A percentile compares a stretch with the other conserved stretches of the same genome.
Evolutionary conservation across 2,888 invertebrate species (phyloP).

Genomic region (Ditylenchus weischeri): DNA sequence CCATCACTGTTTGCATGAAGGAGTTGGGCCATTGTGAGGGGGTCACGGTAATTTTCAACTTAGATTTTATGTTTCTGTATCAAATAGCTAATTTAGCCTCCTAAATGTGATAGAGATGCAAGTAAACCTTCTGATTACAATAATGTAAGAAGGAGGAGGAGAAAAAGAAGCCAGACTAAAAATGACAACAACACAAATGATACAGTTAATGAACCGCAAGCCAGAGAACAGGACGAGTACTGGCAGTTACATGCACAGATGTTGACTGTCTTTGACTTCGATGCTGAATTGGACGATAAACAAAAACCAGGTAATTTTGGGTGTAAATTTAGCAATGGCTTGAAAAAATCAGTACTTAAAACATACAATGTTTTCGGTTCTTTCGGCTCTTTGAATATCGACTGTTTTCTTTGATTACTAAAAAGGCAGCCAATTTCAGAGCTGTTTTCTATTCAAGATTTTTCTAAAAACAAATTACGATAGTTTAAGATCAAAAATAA

Average conservation of each 20-base stretch:
- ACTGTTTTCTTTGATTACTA: too few species aligned
- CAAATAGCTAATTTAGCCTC: slow-evolving; percentile 40
- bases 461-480: too few species aligned
- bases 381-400: too few species aligned
- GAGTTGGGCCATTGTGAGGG: slow-evolving; percentile 44
- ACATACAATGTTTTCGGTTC: too few species aligned
- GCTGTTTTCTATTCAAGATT: too few species aligned
- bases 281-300: too few species aligned
- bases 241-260: slow-evolving; percentile 49
- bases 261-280: slow-evolving; percentile 49
- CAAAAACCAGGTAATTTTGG: too few species aligned
- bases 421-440: too few species aligned
- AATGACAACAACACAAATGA: slow-evolving; percentile 12
- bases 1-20: slow-evolving; percentile 46
- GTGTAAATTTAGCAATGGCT: too few species aligned
- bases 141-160: slow-evolving; percentile 4
- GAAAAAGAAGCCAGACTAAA: slow-evolving; percentile 13
- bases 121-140: slow-evolving; percentile 7
- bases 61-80: not conserved
- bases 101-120: slow-evolving; percentile 35
- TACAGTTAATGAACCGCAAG: not conserved
- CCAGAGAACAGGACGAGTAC: slow-evolving; percentile 27
- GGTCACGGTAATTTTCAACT: slow-evolving; percentile 41
- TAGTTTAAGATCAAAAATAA: too few species aligned
- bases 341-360: too few species aligned